phyloP scores from a whole-genome alignment of 1,140 invertebrate species.

The Scaptomyza montana region DNA sequence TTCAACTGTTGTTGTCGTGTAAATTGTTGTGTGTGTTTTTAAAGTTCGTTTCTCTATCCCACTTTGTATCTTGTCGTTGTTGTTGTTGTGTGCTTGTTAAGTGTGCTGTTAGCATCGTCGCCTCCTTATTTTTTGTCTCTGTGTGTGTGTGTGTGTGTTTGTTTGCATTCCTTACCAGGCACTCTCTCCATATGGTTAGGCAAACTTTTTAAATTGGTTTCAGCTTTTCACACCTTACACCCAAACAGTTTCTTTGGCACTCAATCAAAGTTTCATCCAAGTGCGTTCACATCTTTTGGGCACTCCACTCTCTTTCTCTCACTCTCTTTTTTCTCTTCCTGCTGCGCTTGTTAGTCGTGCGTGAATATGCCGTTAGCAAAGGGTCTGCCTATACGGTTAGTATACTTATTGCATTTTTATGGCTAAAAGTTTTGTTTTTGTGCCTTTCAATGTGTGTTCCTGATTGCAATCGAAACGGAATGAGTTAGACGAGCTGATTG shows the following conservation, averaged over 20 bases:
- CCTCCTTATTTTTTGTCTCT: constrained; percentile 14
- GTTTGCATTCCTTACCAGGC: constrained; percentile 18
- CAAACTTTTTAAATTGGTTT: constrained; percentile 80
- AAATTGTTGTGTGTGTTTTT: constrained; percentile 16
- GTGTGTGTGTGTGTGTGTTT: not conserved
- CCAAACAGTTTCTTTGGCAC: constrained; percentile 60
- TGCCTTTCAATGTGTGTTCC: constrained; percentile 25
- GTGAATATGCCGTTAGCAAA: constrained; percentile 78
- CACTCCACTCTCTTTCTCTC: not conserved
- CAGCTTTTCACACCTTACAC: constrained; percentile 71
- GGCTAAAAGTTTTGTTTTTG: constrained; percentile 50
- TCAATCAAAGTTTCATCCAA: constrained; percentile 71
- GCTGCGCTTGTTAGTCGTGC: constrained; percentile 72
- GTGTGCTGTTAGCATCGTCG: constrained; percentile 42
- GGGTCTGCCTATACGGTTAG: constrained; percentile 43
- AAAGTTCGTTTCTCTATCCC: constrained; percentile 26
- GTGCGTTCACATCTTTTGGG: constrained; percentile 28
- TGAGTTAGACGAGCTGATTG: constrained; percentile 25
- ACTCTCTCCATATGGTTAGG: constrained; percentile 72
- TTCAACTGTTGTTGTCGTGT: constrained; percentile 9
- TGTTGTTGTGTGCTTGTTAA: constrained; percentile 18
- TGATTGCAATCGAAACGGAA: constrained; percentile 32
- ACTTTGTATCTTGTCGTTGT: constrained; percentile 42
- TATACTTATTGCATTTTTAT: constrained; percentile 81
- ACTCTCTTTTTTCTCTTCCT: not conserved